Evolutionary conservation across 2,888 invertebrate species (phyloP), one percentile per base, ranked within the genome.

Genomic region (Drosophila tanythrix): DNA sequence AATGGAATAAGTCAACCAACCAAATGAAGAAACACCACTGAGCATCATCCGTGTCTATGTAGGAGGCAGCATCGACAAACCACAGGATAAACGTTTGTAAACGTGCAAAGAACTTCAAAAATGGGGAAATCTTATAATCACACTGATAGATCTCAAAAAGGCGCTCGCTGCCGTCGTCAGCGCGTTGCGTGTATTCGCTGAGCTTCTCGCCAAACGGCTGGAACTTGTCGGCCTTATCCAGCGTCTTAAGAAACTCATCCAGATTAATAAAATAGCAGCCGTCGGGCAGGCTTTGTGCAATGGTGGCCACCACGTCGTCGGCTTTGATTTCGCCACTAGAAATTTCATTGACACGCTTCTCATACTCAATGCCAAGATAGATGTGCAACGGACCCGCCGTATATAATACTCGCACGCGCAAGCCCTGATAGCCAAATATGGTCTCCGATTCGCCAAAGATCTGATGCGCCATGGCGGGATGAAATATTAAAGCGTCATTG

Each of bases 41-140:
- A 18, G 96, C 95, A 94, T 99, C 99, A 92, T 97, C 97, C 5
- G 96, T 94, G 93, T 99, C 99, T 81, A 99, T 97, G 90, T 96
- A 98, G 40, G 97, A 97, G 1, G 98, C 99, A 18, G 98, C 99
- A 94, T 99, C 99, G 81, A 99, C 98, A 93, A 96, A 99, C 97
- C 98, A 99, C 70, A 99, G 93, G 13, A 99, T 94, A 90, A 99
- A 97, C 0, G 98, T 97, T 93, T 99, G 98, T 82, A 99, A 94
- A 61, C 97, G 95, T 79, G 96, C 94, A 92, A 99, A 98, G 92
- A 96, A 99, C 6, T 95, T 94, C 33, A 95, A 92, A 92, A 98
- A 99, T 0, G 96, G 96, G 1, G 95, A 95, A 59, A 95, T 94
- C 18, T 95, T 94, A 78, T 95, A 95, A 87, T 96, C 95, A 86